These are phyloP conservation scores for Stegostoma tigrinum DNA, from an alignment of 2,113 vertebrate species.

Conservation along the genomic window DNA sequence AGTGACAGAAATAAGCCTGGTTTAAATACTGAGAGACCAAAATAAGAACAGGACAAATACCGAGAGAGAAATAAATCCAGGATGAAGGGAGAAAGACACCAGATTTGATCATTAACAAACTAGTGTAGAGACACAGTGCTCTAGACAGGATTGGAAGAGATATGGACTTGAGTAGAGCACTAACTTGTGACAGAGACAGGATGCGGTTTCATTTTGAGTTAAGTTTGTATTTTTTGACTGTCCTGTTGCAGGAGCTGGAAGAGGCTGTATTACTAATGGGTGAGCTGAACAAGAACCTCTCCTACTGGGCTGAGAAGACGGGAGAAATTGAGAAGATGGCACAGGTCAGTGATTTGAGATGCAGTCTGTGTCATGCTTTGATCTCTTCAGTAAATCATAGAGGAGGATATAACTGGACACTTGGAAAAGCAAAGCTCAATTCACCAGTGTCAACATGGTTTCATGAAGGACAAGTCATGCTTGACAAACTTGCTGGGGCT, in stretches of 20 bases:
- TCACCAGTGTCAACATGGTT: too few species aligned
- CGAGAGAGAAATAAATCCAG: neutral
- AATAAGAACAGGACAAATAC: neutral
- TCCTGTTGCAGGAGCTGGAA: slow-evolving; percentile 38
- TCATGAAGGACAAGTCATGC: too few species aligned
- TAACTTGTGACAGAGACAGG: neutral
- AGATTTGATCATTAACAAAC: too few species aligned
- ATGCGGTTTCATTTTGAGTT: neutral
- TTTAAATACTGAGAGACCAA: neutral
- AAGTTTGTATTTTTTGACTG: neutral
- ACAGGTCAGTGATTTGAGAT: slow-evolving; percentile 20
- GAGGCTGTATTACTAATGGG: slow-evolving; percentile 40
- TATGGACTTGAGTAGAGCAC: neutral
- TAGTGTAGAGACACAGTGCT: too few species aligned
- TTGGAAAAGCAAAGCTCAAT: too few species aligned
- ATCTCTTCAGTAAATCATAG: too few species aligned
- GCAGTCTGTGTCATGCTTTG: neutral
- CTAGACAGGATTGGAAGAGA: neutral
- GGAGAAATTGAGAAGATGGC: slow-evolving; percentile 38
- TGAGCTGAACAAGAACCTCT: slow-evolving; percentile 40
- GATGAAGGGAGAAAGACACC: too few species aligned
- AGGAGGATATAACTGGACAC: too few species aligned
- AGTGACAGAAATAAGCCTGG: neutral
- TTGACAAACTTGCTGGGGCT: too few species aligned
- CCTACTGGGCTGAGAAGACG: slow-evolving; percentile 39